Percentiles rank a stretch among this genome's conserved stretches.
Conservation (phyloP, 2,113 vertebrate species). For the Microtus ochrogaster region DNA sequence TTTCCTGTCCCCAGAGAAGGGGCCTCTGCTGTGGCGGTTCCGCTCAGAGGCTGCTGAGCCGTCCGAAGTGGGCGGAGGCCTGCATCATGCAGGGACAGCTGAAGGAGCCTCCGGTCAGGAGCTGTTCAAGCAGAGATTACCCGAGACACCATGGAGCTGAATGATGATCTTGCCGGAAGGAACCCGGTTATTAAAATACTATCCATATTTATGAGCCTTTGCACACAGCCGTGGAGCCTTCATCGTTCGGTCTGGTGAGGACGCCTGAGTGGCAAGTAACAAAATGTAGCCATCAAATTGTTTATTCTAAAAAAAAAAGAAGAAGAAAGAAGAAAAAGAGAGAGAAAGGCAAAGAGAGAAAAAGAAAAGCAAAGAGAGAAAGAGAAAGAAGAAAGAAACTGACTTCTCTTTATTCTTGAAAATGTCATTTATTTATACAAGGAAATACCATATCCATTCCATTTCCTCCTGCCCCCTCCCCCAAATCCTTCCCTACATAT, state of each 20-base stretch:
- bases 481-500: background rate
- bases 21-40: background rate
- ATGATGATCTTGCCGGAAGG: background rate
- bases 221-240: background rate
- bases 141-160: background rate
- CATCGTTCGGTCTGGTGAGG: background rate
- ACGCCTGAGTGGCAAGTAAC: background rate
- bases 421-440: background rate
- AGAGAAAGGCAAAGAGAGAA: too few relatives aligned
- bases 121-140: background rate
- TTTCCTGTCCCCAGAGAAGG: background rate
- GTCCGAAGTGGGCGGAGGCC: background rate
- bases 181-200: background rate
- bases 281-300: background rate
- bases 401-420: background rate
- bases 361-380: too few relatives aligned
- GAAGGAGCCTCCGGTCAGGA: background rate
- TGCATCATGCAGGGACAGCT: too few relatives aligned
- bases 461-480: background rate
- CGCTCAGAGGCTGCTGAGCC: background rate
- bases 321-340: too few relatives aligned
- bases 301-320: background rate
- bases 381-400: background rate
- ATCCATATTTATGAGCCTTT: conserved; percentile 23
- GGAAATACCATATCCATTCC: background rate